Percentiles rank a stretch among this genome's conserved stretches.
phyloP scores from a whole-genome alignment of 2,797 vertebrate species.

The Champsocephalus gunnari region DNA sequence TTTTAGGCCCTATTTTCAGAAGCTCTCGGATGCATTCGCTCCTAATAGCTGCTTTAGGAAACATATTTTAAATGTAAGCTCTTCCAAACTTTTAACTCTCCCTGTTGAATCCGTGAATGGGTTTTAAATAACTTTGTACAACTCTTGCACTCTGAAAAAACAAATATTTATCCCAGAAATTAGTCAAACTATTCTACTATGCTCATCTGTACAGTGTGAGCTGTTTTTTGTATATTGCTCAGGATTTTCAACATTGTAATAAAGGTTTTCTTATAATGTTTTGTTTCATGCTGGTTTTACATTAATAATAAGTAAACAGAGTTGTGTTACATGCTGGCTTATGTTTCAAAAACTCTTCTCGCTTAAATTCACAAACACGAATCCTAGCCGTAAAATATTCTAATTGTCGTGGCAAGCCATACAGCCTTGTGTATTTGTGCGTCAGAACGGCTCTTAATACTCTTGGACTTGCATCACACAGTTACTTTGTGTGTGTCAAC shows the following conservation, averaged over 20 bases:
- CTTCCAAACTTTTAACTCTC: neutral
- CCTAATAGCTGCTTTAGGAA: neutral
- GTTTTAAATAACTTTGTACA: too few species aligned
- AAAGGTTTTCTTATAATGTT: neutral
- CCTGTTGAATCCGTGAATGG: neutral
- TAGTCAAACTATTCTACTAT: neutral
- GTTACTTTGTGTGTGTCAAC: neutral
- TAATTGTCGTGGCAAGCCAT: too few species aligned
- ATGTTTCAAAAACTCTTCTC: too few species aligned
- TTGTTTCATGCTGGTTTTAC: neutral
- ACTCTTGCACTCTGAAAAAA: too few species aligned
- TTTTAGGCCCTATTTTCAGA: neutral
- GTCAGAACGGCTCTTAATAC: neutral
- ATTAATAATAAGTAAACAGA: too few species aligned
- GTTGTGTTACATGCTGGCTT: too few species aligned
- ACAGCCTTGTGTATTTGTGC: too few species aligned
- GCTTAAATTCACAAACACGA: too few species aligned
- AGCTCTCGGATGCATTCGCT: neutral
- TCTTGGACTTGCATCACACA: neutral
- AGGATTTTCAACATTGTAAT: slow-evolving; percentile 4
- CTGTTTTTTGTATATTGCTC: neutral
- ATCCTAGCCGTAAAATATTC: too few species aligned
- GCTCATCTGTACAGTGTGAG: neutral
- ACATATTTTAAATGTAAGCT: too few species aligned
- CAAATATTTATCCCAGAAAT: neutral